Evolutionary conservation across 2,113 vertebrate genomes (phyloP), one percentile per base, ranked within the genome.

Genomic region (Pycnonotus jocosus): DNA sequence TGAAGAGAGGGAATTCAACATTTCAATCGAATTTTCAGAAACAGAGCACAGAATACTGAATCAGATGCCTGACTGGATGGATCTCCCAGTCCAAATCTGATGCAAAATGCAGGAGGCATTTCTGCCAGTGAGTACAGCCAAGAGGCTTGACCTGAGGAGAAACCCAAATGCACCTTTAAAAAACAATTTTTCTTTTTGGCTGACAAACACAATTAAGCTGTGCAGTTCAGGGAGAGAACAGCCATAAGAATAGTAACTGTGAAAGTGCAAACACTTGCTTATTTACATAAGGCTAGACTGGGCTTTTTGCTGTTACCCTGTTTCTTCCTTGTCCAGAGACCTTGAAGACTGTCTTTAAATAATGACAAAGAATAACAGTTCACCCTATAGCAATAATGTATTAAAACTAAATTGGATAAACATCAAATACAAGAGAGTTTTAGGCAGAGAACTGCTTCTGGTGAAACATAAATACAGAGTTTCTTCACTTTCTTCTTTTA

Each of bases 191-290:
- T 35, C 18, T 47, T n/a, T 87, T 88, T 69, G 40, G 42, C 66
- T 92, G 81, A 88, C 76, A 93, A 94, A 74, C 45, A 71, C 37
- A 81, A 92, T 81, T 88, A 92, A 86, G 61, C 17, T 64, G 48
- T 56, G 25, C 48, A 53, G 72, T 72, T 68, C 70, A 33, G 69
- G 45, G 48, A 78, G 9, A 77, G 66, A 92, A 69, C 17, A 76
- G 53, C 60, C 60, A 40, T 56, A 64, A 73, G 27, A 81, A 88
- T 1, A 81, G 37, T 19, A 69, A 68, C 9, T 42, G 20, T 53
- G 40, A 71, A 78, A 62, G 56, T 44, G 20, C 6, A 83, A 81
- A 70, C 33, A 71, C 25, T 79, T 38, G 38, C 25, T 79, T 38
- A 11, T 38, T 38, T 65, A 61, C 40, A 74, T 38, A 44, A 33